phyloP scores from a whole-genome alignment of 1,140 invertebrate genomes.

The Diorhabda elongata region DNA sequence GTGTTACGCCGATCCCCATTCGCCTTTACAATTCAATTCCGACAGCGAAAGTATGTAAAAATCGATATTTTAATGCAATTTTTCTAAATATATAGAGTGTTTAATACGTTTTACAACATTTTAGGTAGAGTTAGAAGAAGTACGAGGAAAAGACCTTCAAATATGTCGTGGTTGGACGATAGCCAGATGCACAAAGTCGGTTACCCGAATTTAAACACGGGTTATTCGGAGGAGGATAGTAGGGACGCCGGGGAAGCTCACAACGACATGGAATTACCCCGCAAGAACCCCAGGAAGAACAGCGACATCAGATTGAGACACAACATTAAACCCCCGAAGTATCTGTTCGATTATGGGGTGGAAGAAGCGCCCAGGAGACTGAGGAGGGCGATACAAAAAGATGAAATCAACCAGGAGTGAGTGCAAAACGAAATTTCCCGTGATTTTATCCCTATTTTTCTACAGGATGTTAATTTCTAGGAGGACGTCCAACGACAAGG shows the following conservation, averaged over 20 bases:
- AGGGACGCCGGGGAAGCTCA: constrained; percentile 36
- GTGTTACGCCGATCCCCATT: constrained; percentile 40
- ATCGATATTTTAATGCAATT: background rate
- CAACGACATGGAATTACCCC: constrained; percentile 20
- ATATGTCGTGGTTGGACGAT: constrained; percentile 49
- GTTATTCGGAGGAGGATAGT: constrained; percentile 46
- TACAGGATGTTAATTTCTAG: constrained; percentile 5
- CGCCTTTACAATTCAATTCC: constrained; percentile 38
- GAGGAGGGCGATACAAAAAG: background rate
- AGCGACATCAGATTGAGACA: constrained; percentile 14
- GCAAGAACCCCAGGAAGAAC: constrained; percentile 18
- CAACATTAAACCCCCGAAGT: constrained; percentile 31
- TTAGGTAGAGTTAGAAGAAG: constrained; percentile 51
- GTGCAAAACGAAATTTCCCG: no score
- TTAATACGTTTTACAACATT: constrained; percentile 5
- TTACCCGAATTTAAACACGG: constrained; percentile 43
- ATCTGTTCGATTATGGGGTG: constrained; percentile 32
- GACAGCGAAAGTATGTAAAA: constrained; percentile 35
- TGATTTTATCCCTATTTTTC: background rate
- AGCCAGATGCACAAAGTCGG: constrained; percentile 46
- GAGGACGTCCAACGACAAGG: constrained; percentile 32
- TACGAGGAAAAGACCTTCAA: constrained; percentile 55
- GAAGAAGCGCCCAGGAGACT: constrained; percentile 19
- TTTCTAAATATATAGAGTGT: background rate
- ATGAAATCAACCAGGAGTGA: constrained; percentile 9